Evolutionary conservation across 1,140 invertebrate genomes (phyloP), one percentile per base, ranked within the genome.

Genomic region (Dendrolimus kikuchii): DNA sequence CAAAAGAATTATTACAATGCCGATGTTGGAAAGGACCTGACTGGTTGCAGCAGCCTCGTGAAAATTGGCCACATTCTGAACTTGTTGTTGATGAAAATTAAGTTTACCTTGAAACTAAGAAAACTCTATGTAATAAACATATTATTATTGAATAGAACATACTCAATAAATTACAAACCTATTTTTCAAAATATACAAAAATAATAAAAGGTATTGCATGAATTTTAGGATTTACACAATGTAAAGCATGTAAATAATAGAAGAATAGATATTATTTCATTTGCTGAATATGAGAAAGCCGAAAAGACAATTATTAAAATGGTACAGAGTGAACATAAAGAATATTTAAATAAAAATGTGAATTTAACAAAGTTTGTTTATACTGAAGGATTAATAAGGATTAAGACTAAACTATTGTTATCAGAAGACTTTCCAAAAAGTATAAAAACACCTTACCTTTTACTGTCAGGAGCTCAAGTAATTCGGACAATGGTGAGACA

Each of bases 181-280:
- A 57, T 8, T 57, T 57, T 36, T 48, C 43, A 10, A 53, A 59
- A 47, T 59, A 53, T 53, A 44, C 41, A 9, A 53, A 59, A 38
- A 54, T 46, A 7, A 40, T 59, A 37, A 45, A 52, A 54, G 41
- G n/a, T 8, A 36, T 51, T 10, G 51, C 46, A 40, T 59, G 57
- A 52, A 50, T 59, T 38, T 39, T 50, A 38, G 40, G 57, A 40
- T 50, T 59, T n/a, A 40, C 5, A 46, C 38, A 59, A 54, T n/a
- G 10, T 23, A 36, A 37, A 49, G 43, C 38, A 23, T 53, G 40
- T n/a, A n/a, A n/a, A 39, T 38, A n/a, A 49, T 42, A 53, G 37
- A 6, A 51, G 10, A 38, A 42, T 36, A 4, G 38, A 40, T 39
- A 43, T 49, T 48, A 48, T 59, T 37, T 52, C 51, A 4, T 49